phyloP scores from a whole-genome alignment of 2,797 vertebrate species.

The Ataeniobius toweri region DNA sequence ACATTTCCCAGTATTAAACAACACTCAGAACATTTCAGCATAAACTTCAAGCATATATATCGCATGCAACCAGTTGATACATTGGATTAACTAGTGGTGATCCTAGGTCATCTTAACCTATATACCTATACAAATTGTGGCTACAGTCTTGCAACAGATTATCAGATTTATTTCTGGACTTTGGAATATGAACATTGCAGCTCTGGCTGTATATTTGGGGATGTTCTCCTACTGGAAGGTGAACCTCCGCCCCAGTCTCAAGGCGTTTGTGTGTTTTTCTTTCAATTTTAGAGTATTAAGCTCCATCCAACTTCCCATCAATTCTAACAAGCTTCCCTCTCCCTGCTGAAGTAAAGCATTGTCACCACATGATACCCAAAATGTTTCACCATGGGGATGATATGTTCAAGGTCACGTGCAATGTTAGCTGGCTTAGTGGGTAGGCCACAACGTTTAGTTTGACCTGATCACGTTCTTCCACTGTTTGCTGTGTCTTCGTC shows the following conservation, averaged over 20 bases:
- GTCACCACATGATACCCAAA: neutral
- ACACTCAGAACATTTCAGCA: too few relatives aligned
- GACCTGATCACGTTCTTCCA: neutral
- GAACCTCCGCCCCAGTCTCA: neutral
- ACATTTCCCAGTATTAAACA: too few relatives aligned
- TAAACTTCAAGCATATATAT: too few relatives aligned
- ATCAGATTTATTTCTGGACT: neutral
- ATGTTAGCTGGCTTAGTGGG: neutral
- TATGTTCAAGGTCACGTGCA: neutral
- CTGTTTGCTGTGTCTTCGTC: neutral
- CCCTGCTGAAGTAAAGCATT: neutral
- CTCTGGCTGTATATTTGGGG: neutral
- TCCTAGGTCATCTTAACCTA: too few relatives aligned
- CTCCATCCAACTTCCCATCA: neutral
- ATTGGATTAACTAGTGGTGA: too few relatives aligned
- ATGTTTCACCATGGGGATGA: neutral
- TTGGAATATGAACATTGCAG: neutral
- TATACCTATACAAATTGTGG: too few relatives aligned
- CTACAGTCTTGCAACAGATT: neutral
- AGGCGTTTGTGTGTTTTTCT: neutral
- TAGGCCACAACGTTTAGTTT: neutral
- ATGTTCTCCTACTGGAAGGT: neutral
- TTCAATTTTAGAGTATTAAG: neutral
- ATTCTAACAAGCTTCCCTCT: neutral
- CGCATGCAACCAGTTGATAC: too few relatives aligned